A percentile compares a stretch with the other conserved stretches of the same genome.
Conservation (phyloP, 2,797 vertebrate species). For the Lophius americanus region DNA sequence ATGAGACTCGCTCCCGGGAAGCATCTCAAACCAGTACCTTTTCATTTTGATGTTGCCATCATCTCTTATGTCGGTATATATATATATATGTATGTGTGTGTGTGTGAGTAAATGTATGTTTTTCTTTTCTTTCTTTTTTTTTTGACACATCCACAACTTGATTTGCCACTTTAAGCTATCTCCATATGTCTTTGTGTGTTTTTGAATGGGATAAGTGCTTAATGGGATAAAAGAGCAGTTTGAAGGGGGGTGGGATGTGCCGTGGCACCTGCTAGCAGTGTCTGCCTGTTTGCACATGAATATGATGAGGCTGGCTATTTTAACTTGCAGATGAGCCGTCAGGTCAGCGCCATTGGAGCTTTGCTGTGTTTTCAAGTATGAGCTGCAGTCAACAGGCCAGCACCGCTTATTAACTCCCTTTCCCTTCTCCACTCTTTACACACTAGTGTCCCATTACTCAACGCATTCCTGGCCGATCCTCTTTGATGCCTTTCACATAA, state of each 20-base stretch:
- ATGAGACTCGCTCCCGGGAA: constrained; percentile 65
- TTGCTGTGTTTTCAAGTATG: constrained; percentile 75
- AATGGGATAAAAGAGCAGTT: constrained; percentile 80
- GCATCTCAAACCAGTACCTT: constrained; percentile 60
- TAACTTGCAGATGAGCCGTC: constrained; percentile 85
- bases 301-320: constrained; percentile 80
- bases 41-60: constrained; percentile 48
- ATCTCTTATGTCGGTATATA: constrained; percentile 38
- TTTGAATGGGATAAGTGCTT: constrained; percentile 79
- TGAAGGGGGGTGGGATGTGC: constrained; percentile 63
- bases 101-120: too few relatives aligned
- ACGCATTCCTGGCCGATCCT: constrained; percentile 49
- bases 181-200: constrained; percentile 77
- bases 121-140: constrained; percentile 32
- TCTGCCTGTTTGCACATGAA: constrained; percentile 78
- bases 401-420: constrained; percentile 68
- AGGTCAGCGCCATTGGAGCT: constrained; percentile 73
- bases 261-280: constrained; percentile 76
- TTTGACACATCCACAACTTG: constrained; percentile 62
- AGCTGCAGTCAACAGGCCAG: constrained; percentile 78
- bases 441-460: constrained; percentile 70
- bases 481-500: constrained; percentile 78
- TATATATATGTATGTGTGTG: neutral
- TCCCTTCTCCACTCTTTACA: constrained; percentile 56
- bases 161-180: constrained; percentile 71